Conservation (phyloP, 2,888 invertebrate species). For the Nemotelus pantherinus region DNA sequence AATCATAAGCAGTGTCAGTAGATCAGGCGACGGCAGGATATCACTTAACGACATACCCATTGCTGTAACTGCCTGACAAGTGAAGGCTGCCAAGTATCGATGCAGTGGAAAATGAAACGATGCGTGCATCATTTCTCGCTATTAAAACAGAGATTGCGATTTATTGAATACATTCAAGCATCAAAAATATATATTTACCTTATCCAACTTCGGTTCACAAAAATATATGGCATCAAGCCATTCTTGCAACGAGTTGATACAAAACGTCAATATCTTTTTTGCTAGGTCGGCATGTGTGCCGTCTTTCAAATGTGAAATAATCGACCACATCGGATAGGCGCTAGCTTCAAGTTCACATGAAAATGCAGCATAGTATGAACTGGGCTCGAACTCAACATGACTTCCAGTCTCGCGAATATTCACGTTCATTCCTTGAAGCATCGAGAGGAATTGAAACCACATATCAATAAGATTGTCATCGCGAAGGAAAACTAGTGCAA, state of each 20-base stretch:
- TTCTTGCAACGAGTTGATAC: slow-evolving; percentile 80
- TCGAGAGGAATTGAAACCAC: slow-evolving; percentile 95
- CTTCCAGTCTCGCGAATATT: slow-evolving; percentile 89
- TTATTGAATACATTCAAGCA: not conserved
- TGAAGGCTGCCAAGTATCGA: slow-evolving; percentile 89
- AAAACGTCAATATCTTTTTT: slow-evolving; percentile 78
- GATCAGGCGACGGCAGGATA: slow-evolving; percentile 81
- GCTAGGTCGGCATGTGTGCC: slow-evolving; percentile 78
- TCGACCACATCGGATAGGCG: slow-evolving; percentile 98
- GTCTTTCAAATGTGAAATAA: slow-evolving; percentile 86
- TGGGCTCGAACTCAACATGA: slow-evolving; percentile 96
- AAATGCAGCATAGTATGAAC: slow-evolving; percentile 97
- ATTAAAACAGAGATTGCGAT: slow-evolving; percentile 56
- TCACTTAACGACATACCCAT: slow-evolving; percentile 81
- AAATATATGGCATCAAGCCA: slow-evolving; percentile 90
- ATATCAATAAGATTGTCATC: slow-evolving; percentile 90
- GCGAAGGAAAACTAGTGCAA: slow-evolving; percentile 88
- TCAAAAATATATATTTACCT: slow-evolving; percentile 62
- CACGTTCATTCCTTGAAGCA: slow-evolving; percentile 98
- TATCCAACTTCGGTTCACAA: slow-evolving; percentile 70
- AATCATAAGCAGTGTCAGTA: slow-evolving; percentile 84
- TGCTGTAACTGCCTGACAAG: slow-evolving; percentile 84
- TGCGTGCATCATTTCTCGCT: slow-evolving; percentile 85
- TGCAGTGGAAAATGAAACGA: slow-evolving; percentile 97
- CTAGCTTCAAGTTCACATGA: slow-evolving; percentile 97